phyloP scores from a whole-genome alignment of 2,888 invertebrate genomes.

The Merodon equestris region DNA sequence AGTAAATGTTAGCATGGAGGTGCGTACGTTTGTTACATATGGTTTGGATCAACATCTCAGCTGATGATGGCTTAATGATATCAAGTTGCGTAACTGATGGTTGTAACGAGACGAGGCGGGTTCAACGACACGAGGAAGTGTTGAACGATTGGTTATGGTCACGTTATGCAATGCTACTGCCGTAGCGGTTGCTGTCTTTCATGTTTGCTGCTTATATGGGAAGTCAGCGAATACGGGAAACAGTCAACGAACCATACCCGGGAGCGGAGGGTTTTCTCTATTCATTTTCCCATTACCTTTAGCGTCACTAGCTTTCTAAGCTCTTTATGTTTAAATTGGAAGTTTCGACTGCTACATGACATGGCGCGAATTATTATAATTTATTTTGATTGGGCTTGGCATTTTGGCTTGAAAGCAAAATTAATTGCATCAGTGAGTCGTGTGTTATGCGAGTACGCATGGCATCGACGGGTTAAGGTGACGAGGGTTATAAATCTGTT shows the following conservation, averaged over 20 bases:
- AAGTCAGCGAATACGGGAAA: conserved; percentile 14
- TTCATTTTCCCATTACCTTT: conserved; percentile 19
- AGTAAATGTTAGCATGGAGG: no score
- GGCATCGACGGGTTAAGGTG: not conserved
- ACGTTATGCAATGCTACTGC: conserved; percentile 47
- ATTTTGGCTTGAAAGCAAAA: not conserved
- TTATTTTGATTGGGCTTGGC: not conserved
- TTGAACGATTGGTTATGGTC: conserved; percentile 42
- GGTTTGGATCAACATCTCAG: not conserved
- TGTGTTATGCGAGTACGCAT: no score
- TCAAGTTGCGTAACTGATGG: conserved; percentile 43
- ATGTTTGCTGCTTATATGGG: conserved; percentile 39
- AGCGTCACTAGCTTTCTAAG: conserved; percentile 40
- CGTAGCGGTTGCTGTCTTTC: conserved; percentile 14
- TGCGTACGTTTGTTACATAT: no score
- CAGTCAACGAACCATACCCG: conserved; percentile 53
- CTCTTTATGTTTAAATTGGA: conserved; percentile 23
- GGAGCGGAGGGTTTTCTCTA: conserved; percentile 23
- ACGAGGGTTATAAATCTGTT: not conserved
- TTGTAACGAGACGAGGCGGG: conserved; percentile 13
- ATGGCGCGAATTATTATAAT: no score
- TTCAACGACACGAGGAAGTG: conserved; percentile 62
- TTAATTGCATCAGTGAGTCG: conserved; percentile 30
- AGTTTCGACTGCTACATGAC: not conserved
- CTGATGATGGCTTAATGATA: conserved; percentile 38